phyloP scores from a whole-genome alignment of 2,888 invertebrate species.

The Tenthredo amoena region DNA sequence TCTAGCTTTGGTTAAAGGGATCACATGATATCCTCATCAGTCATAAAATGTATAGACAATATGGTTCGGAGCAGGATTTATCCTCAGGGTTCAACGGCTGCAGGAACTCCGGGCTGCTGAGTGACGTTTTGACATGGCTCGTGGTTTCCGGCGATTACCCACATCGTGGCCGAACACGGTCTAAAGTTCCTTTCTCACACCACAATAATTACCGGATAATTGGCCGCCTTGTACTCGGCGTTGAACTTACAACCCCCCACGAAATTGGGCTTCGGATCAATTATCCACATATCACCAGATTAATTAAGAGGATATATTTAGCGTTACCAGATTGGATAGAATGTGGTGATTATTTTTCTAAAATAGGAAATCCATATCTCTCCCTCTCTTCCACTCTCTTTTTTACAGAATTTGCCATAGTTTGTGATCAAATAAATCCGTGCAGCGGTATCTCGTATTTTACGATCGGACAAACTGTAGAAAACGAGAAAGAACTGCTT shows the following conservation, averaged over 20 bases:
- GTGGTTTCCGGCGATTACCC: conserved; percentile 21
- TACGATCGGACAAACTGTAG: not conserved
- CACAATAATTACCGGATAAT: conserved; percentile 22
- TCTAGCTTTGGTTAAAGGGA: not conserved
- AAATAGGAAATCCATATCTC: not conserved
- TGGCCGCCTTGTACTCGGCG: conserved; percentile 10
- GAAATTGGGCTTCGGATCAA: conserved; percentile 24
- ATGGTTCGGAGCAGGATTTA: not conserved
- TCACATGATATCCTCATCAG: not conserved
- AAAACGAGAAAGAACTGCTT: not conserved
- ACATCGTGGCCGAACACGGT: conserved; percentile 11
- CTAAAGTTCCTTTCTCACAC: not conserved
- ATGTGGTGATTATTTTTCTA: not conserved
- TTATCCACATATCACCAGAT: not conserved
- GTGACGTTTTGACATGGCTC: conserved; percentile 30
- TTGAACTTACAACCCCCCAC: not conserved
- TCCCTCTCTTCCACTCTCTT: not conserved
- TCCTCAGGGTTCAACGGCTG: not conserved
- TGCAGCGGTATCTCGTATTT: not conserved
- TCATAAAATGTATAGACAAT: not conserved
- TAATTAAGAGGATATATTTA: not conserved
- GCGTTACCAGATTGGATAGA: not conserved
- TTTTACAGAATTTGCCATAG: not conserved
- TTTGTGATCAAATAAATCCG: not conserved
- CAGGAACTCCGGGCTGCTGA: not conserved